These are phyloP conservation scores for Euzophera pinguis DNA, from an alignment of 2,888 invertebrate genomes.

Conservation along the genomic window DNA sequence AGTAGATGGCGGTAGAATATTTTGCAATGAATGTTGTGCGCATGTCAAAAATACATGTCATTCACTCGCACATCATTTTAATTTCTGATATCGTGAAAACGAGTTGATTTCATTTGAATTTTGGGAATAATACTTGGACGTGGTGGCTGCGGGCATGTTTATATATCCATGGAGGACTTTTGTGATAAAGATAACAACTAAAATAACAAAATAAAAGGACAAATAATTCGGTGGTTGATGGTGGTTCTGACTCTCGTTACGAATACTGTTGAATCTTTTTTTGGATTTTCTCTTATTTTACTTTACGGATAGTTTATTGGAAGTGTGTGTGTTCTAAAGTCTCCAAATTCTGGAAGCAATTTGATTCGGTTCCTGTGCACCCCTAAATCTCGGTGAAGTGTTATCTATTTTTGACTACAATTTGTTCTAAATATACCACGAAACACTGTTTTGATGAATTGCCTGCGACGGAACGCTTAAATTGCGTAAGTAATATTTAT, in stretches of 20 bases:
- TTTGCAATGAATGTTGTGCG: constrained; percentile 49
- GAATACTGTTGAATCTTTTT: constrained; percentile 37
- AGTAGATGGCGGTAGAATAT: constrained; percentile 42
- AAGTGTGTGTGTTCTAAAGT: constrained; percentile 33
- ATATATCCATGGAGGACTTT: constrained; percentile 42
- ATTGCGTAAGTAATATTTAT: constrained; percentile 67
- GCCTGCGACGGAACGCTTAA: constrained; percentile 43
- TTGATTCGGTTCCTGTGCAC: constrained; percentile 43
- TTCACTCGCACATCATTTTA: constrained; percentile 66
- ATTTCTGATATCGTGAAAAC: constrained; percentile 65
- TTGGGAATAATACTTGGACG: constrained; percentile 56
- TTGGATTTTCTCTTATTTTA: constrained; percentile 48
- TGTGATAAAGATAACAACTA: constrained; percentile 36
- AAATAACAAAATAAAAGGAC: constrained; percentile 41
- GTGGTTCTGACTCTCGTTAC: constrained; percentile 36
- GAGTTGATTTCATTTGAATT: constrained; percentile 61
- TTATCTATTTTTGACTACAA: constrained; percentile 68
- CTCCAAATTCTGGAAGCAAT: constrained; percentile 45
- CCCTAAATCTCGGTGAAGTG: constrained; percentile 43
- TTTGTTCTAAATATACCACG: constrained; percentile 60
- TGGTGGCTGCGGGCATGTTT: constrained; percentile 52
- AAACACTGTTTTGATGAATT: constrained; percentile 57
- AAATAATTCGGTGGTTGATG: constrained; percentile 33
- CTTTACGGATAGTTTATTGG: constrained; percentile 25
- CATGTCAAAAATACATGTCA: constrained; percentile 76